A percentile compares a stretch with the other conserved stretches of the same genome.
Conservation (phyloP, 2,888 invertebrate genomes). For the Notodonta dromedarius region DNA sequence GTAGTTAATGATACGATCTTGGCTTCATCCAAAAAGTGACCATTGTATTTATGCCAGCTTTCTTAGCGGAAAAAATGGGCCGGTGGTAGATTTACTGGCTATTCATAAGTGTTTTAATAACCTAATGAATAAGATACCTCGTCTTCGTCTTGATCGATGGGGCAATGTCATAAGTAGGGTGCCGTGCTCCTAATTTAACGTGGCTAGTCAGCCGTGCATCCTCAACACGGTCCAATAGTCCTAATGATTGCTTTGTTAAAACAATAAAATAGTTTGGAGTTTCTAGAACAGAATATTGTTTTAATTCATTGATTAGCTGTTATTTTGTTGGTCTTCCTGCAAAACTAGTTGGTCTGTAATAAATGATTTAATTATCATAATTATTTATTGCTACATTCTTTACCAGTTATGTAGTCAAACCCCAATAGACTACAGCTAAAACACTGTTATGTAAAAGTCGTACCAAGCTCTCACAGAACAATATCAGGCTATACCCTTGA, state of each 20-base stretch:
- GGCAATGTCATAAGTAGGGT: background rate
- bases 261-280: background rate
- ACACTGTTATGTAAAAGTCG: background rate
- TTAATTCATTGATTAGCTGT: background rate
- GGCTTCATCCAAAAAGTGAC: background rate
- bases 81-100: too few relatives aligned
- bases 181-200: conserved; percentile 21
- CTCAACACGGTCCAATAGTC: conserved; percentile 27
- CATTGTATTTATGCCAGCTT: too few relatives aligned
- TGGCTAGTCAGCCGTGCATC: conserved; percentile 28
- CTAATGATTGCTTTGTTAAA: conserved; percentile 5
- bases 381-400: too few relatives aligned
- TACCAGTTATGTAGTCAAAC: too few relatives aligned
- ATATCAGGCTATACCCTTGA: conserved; percentile 2
- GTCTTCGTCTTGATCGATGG: background rate
- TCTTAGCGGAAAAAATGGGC: too few relatives aligned
- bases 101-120: too few relatives aligned
- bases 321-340: background rate
- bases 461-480: conserved; percentile 1
- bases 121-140: too few relatives aligned
- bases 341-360: too few relatives aligned
- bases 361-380: too few relatives aligned
- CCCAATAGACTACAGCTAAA: background rate
- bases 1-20: background rate
- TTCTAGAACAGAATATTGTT: background rate